These are phyloP conservation scores for Gymnocheta viridis DNA, from an alignment of 2,888 invertebrate species.

Conservation along the genomic window DNA sequence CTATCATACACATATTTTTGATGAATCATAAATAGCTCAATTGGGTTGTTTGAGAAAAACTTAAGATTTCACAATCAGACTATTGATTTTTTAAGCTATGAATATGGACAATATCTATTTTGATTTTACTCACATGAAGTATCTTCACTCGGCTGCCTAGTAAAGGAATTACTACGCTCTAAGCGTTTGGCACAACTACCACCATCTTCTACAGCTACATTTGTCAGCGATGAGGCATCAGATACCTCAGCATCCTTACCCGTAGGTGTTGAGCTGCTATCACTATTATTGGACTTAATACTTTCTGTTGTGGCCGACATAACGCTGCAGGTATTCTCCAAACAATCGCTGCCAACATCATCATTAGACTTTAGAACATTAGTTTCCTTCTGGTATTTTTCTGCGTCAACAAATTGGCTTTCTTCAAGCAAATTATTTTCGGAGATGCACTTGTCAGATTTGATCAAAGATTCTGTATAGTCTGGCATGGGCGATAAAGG, in stretches of 20 bases:
- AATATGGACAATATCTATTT: neutral
- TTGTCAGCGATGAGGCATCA: constrained; percentile 74
- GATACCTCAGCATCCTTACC: constrained; percentile 63
- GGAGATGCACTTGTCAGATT: constrained; percentile 65
- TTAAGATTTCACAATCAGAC: neutral
- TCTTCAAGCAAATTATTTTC: neutral
- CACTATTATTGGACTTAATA: constrained; percentile 59
- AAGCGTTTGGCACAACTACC: constrained; percentile 74
- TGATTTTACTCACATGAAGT: constrained; percentile 82
- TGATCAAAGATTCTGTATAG: constrained; percentile 82
- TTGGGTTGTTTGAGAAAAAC: too few relatives aligned
- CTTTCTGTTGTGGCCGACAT: constrained; percentile 34
- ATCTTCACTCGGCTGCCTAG: constrained; percentile 88
- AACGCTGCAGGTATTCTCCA: constrained; percentile 18
- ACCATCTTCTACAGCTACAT: constrained; percentile 72
- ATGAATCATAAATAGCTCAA: neutral
- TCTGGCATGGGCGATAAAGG: constrained; percentile 89
- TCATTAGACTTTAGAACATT: neutral
- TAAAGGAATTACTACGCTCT: constrained; percentile 83
- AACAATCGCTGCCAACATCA: constrained; percentile 37
- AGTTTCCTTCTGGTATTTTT: neutral
- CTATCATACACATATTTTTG: neutral
- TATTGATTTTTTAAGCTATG: neutral
- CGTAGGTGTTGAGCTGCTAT: constrained; percentile 64
- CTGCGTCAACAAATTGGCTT: constrained; percentile 11